Conservation (phyloP, 2,888 invertebrate species). For the Tuta absoluta region DNA sequence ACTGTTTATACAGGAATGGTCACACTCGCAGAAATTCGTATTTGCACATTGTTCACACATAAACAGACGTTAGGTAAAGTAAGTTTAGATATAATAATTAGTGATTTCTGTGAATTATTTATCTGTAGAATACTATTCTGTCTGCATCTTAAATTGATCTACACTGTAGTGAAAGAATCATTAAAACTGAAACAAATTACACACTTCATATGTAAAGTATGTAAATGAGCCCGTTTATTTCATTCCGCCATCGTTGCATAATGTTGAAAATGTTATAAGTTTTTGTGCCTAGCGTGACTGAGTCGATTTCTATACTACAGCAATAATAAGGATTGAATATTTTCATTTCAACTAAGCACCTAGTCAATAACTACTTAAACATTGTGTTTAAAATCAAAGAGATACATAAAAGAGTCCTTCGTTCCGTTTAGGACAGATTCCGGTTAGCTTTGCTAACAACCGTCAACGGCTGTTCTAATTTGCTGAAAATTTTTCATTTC, state of each 20-base stretch:
- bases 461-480: too few species aligned
- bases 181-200: not conserved
- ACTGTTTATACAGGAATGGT: not conserved
- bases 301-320: not conserved
- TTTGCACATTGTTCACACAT: too few species aligned
- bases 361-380: not conserved
- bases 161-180: not conserved
- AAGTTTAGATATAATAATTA: too few species aligned
- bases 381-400: too few species aligned
- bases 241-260: not conserved
- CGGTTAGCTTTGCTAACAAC: too few species aligned
- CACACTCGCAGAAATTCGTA: too few species aligned
- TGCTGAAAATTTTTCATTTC: too few species aligned
- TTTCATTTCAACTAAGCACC: not conserved
- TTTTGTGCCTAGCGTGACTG: slow-evolving; percentile 8
- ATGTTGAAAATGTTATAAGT: slow-evolving; percentile 12
- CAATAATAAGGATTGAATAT: slow-evolving; percentile 5
- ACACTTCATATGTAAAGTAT: not conserved
- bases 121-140: too few species aligned
- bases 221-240: not conserved
- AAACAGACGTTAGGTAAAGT: too few species aligned
- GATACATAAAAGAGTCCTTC: too few species aligned
- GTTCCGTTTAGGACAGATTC: too few species aligned
- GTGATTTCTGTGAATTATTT: too few species aligned
- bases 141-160: not conserved